Percentiles rank a stretch among this genome's conserved stretches.
These are phyloP conservation scores for Malurus splendens DNA, from an alignment of 2,797 vertebrate genomes.

Conservation along the genomic window DNA sequence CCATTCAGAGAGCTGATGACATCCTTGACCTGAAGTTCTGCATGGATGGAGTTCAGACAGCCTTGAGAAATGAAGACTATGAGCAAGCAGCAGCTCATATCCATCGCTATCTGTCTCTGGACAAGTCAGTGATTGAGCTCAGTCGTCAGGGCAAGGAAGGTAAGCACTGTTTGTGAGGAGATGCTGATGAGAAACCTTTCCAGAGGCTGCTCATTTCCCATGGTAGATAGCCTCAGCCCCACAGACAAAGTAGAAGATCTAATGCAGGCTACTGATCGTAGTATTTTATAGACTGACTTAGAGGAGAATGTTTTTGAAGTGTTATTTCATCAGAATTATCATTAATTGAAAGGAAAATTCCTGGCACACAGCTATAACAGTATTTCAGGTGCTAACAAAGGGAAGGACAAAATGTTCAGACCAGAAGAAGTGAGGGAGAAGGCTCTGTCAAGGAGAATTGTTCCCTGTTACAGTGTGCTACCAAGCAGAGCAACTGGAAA, in stretches of 20 bases:
- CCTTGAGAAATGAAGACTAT: conserved; percentile 89
- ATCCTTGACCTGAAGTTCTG: conserved; percentile 98
- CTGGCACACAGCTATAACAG: neutral
- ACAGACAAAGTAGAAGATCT: neutral
- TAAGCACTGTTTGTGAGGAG: conserved; percentile 25
- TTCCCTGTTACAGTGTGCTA: neutral
- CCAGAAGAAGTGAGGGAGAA: neutral
- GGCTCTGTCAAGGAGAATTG: neutral
- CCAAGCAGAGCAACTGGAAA: neutral
- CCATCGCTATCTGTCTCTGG: conserved; percentile 92
- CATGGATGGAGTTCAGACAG: conserved; percentile 94
- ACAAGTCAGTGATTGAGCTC: conserved; percentile 97
- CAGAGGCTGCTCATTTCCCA: neutral
- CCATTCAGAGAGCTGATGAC: conserved; percentile 95
- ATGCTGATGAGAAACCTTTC: neutral
- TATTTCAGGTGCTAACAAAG: neutral
- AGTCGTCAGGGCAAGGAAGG: conserved; percentile 95
- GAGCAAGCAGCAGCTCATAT: conserved; percentile 97
- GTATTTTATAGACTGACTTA: neutral
- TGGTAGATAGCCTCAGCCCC: neutral
- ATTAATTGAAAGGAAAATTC: neutral
- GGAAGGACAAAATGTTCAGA: neutral
- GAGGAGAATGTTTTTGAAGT: neutral
- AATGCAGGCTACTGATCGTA: neutral
- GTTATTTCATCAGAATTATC: neutral